A percentile compares a stretch with the other conserved stretches of the same genome.
Conservation (phyloP, 2,888 invertebrate genomes). For the Chloroclysta siterata region DNA sequence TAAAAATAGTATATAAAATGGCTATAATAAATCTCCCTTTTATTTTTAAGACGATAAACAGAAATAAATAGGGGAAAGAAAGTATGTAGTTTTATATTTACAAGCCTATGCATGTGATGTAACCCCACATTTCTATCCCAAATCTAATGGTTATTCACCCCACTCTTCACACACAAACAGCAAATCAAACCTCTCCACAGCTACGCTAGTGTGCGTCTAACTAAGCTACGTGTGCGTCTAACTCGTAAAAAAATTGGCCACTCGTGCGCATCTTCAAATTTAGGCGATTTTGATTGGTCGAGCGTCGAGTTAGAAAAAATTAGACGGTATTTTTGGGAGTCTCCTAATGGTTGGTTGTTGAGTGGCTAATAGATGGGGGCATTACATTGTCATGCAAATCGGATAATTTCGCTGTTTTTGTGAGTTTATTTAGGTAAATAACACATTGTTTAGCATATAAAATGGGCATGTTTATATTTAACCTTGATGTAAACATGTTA, state of each 20-base stretch:
- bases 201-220: slow-evolving; percentile 67
- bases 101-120: slow-evolving; percentile 11
- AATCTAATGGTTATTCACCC: slow-evolving; percentile 31
- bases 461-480: neutral
- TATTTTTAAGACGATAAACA: too few relatives aligned
- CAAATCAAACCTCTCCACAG: slow-evolving; percentile 19
- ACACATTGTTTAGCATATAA: neutral
- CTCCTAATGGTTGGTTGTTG: slow-evolving; percentile 47
- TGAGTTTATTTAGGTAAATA: neutral
- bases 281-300: slow-evolving; percentile 58
- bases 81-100: slow-evolving; percentile 16
- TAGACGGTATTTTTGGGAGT: slow-evolving; percentile 49
- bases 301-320: slow-evolving; percentile 64
- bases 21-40: too few relatives aligned
- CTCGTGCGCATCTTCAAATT: slow-evolving; percentile 69
- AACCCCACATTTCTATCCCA: slow-evolving; percentile 21
- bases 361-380: slow-evolving; percentile 25
- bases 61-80: slow-evolving; percentile 11
- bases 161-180: slow-evolving; percentile 31
- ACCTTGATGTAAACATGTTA: neutral
- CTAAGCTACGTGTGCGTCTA: slow-evolving; percentile 69
- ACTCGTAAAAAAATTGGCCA: slow-evolving; percentile 68
- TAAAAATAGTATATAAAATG: too few relatives aligned
- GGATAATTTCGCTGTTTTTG: slow-evolving; percentile 6
- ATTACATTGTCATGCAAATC: neutral